phyloP scores from a whole-genome alignment of 1,140 invertebrate genomes.

The Polyergus mexicanus region DNA sequence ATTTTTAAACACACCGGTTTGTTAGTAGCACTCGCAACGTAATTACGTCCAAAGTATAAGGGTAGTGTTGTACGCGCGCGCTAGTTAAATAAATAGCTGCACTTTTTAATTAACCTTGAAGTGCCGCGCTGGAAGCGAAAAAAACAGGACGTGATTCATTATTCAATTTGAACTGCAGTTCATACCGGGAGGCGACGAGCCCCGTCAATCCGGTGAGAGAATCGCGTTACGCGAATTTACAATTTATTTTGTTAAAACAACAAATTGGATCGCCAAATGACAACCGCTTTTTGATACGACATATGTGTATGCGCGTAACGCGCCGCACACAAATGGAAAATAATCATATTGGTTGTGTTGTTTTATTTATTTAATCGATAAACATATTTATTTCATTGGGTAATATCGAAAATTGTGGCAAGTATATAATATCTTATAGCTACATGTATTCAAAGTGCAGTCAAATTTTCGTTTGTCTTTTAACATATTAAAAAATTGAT shows the following conservation, averaged over 20 bases:
- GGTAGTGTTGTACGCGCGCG: conserved; percentile 12
- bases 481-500: not conserved
- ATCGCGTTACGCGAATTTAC: conserved; percentile 59
- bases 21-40: conserved; percentile 18
- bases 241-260: conserved; percentile 63
- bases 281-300: conserved; percentile 48
- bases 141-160: conserved; percentile 47
- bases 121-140: not conserved
- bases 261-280: conserved; percentile 54
- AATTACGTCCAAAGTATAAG: conserved; percentile 52
- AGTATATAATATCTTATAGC: not conserved
- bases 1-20: conserved; percentile 31
- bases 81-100: conserved; percentile 55
- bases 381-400: conserved; percentile 41
- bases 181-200: not conserved
- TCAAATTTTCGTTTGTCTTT: conserved; percentile 1
- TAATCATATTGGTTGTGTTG: conserved; percentile 33
- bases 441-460: not conserved
- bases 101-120: conserved; percentile 65
- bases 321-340: conserved; percentile 21
- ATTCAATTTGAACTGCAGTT: conserved; percentile 57
- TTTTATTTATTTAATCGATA: conserved; percentile 48
- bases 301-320: not conserved
- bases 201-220: conserved; percentile 37
- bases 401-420: conserved; percentile 2